These are phyloP conservation scores for Monoplex corrugatus DNA, from an alignment of 2,888 invertebrate species.

Conservation along the genomic window DNA sequence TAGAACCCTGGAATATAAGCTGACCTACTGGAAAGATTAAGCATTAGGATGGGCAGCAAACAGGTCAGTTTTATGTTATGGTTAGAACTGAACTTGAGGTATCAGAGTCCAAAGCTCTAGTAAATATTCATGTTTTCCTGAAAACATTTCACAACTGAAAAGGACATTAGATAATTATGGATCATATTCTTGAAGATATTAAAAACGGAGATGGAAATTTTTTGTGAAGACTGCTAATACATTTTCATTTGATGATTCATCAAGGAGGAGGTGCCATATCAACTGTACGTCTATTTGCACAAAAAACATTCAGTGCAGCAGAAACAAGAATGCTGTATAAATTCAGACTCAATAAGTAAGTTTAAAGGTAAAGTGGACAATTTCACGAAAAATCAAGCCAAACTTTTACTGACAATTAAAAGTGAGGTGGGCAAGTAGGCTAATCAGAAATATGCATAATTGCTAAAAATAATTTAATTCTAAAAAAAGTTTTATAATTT, in stretches of 20 bases:
- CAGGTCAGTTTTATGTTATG: neutral
- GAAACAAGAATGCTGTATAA: no score
- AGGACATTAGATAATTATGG: no score
- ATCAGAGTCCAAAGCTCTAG: neutral
- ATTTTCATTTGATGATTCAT: neutral
- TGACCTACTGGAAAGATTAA: no score
- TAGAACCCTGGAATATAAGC: no score
- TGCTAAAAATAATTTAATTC: neutral
- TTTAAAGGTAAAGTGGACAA: no score
- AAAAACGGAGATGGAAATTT: neutral
- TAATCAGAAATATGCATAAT: neutral
- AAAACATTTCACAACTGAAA: neutral
- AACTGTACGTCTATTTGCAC: neutral
- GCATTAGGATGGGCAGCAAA: neutral
- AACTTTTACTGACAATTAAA: no score
- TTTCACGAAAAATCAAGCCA: no score
- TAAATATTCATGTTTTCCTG: neutral
- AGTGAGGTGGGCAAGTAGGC: no score
- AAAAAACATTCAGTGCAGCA: neutral
- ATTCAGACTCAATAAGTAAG: no score
- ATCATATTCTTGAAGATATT: no score
- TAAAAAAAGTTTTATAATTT: no score
- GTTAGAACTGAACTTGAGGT: neutral
- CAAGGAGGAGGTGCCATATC: neutral
- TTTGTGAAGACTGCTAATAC: neutral